phyloP scores from a whole-genome alignment of 1,140 invertebrate species.

The Lordiphosa clarofinis region DNA sequence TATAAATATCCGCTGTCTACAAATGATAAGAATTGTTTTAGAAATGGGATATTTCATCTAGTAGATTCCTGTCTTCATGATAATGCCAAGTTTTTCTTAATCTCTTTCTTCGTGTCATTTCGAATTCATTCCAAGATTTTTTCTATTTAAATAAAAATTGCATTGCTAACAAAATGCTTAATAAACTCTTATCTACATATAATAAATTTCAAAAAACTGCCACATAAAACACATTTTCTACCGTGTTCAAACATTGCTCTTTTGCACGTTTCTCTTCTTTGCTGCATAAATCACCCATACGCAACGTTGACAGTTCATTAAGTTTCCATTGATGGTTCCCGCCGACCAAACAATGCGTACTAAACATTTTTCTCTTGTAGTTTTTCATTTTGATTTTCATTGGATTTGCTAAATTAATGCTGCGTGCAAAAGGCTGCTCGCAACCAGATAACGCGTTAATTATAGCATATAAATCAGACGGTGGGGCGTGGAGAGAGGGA shows the following conservation, averaged over 20 bases:
- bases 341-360: slow-evolving; percentile 23
- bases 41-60: too few relatives aligned
- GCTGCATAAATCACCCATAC: slow-evolving; percentile 65
- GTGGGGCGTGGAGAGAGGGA: not conserved
- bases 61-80: too few relatives aligned
- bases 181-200: too few relatives aligned
- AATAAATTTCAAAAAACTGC: too few relatives aligned
- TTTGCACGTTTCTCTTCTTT: slow-evolving; percentile 14
- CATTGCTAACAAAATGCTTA: too few relatives aligned
- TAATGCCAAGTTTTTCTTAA: too few relatives aligned
- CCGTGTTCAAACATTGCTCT: not conserved
- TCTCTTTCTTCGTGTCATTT: too few relatives aligned
- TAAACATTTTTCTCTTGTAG: slow-evolving; percentile 31
- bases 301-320: slow-evolving; percentile 69
- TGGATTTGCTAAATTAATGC: slow-evolving; percentile 57
- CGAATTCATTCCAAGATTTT: too few relatives aligned
- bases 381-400: slow-evolving; percentile 26
- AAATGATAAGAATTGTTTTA: too few relatives aligned
- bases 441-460: slow-evolving; percentile 55
- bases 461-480: slow-evolving; percentile 58
- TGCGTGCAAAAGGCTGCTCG: slow-evolving; percentile 30
- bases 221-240: too few relatives aligned
- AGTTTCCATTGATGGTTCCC: slow-evolving; percentile 54
- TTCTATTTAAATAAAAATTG: too few relatives aligned
- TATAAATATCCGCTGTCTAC: too few relatives aligned